phyloP scores from a whole-genome alignment of 2,113 vertebrate genomes.

The Elachura formosa region DNA sequence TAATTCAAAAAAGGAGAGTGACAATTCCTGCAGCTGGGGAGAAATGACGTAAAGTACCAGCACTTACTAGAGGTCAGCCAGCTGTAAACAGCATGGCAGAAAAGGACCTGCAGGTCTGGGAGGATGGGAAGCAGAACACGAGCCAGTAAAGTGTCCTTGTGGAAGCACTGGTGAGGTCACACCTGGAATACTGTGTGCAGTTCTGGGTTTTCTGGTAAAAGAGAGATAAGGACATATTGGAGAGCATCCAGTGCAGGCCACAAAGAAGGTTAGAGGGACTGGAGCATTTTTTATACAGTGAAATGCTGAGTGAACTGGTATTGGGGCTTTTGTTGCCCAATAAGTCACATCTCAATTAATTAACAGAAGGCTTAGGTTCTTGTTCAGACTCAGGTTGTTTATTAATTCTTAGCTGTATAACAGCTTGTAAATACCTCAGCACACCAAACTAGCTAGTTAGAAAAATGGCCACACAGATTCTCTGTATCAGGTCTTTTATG shows the following conservation, averaged over 20 bases:
- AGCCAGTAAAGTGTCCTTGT: neutral
- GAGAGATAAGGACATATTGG: neutral
- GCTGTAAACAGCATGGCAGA: neutral
- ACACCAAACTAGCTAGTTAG: too few relatives aligned
- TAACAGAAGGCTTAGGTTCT: too few relatives aligned
- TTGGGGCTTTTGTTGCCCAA: too few relatives aligned
- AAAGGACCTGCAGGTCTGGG: neutral
- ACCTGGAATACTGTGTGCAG: neutral
- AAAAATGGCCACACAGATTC: too few relatives aligned
- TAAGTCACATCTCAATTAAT: too few relatives aligned
- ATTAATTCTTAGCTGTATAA: too few relatives aligned
- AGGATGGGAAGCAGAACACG: neutral
- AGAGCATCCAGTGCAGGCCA: neutral
- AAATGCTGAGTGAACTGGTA: neutral
- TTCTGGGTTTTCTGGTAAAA: neutral
- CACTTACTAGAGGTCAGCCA: neutral
- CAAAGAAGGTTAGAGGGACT: neutral
- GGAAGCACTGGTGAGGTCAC: neutral
- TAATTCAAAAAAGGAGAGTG: neutral
- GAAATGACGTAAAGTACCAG: neutral
- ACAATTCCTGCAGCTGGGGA: neutral
- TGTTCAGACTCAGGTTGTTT: too few relatives aligned
- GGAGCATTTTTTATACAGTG: neutral
- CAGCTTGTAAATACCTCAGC: too few relatives aligned
- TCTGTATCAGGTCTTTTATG: too few relatives aligned